Evolutionary conservation across 1,140 invertebrate genomes (phyloP).

Genomic region (Caenorhabditis briggsae): DNA sequence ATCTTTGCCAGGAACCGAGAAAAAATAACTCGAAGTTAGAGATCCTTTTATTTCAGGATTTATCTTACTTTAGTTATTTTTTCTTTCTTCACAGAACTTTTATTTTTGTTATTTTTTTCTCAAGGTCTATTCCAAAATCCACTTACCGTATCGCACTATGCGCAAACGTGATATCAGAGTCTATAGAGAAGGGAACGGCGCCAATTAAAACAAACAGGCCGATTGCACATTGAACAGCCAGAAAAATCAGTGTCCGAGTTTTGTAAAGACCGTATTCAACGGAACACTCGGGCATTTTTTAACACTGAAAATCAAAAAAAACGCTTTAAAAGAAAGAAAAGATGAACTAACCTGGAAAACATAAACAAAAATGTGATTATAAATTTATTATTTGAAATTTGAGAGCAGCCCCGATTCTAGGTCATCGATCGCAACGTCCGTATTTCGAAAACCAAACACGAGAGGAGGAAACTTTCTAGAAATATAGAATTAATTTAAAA

Average conservation of each 20-base stretch:
- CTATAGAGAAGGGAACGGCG: not conserved
- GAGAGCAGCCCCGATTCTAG: not conserved
- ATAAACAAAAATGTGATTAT: conserved; percentile 30
- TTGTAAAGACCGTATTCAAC: not conserved
- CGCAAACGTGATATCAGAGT: not conserved
- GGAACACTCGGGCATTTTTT: not conserved
- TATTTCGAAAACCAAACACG: conserved; percentile 38
- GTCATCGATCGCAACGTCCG: conserved; percentile 31
- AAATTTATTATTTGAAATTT: not conserved
- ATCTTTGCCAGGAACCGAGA: no score
- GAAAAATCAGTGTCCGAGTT: not conserved
- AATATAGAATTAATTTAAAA: not conserved
- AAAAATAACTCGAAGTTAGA: no score
- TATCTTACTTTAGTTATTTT: no score
- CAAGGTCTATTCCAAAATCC: not conserved
- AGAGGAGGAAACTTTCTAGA: conserved; percentile 40
- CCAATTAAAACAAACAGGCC: not conserved
- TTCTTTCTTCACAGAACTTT: no score
- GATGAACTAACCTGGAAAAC: not conserved
- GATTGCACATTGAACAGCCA: not conserved
- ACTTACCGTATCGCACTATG: not conserved
- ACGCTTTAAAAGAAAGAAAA: not conserved
- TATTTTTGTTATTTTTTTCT: no score
- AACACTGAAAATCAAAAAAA: not conserved
- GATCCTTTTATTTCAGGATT: no score